Conservation (phyloP, 2,797 vertebrate genomes). For the Pseudopleuronectes americanus region DNA sequence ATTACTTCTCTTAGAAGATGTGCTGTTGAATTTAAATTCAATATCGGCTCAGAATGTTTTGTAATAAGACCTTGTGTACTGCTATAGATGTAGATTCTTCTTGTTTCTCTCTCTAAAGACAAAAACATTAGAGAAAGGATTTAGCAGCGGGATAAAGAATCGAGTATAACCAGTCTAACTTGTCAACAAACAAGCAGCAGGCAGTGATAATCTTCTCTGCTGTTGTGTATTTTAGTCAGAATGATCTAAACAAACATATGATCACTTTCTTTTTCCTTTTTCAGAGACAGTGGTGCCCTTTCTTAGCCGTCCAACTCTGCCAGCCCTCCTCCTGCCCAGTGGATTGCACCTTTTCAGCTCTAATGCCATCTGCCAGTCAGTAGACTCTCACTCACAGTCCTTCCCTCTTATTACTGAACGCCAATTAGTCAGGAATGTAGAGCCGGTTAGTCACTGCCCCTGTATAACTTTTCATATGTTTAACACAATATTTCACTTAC, state of each 20-base stretch:
- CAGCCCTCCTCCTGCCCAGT: constrained; percentile 83
- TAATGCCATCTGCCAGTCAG: constrained; percentile 93
- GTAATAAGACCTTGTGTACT: not conserved
- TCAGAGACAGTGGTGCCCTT: constrained; percentile 88
- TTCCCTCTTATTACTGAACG: not conserved
- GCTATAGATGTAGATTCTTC: not conserved
- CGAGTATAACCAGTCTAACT: not conserved
- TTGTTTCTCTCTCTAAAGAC: not conserved
- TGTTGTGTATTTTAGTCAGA: not conserved
- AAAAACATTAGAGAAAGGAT: not conserved
- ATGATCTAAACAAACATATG: not conserved
- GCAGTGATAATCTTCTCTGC: not conserved
- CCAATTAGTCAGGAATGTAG: not conserved
- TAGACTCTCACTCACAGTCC: constrained; percentile 30
- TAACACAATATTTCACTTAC: no score
- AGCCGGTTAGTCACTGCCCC: not conserved
- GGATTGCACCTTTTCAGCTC: constrained; percentile 88
- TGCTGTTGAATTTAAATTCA: not conserved
- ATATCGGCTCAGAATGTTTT: not conserved
- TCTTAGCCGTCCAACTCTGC: constrained; percentile 81
- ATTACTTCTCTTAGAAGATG: constrained; percentile 8
- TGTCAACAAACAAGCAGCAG: not conserved
- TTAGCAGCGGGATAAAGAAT: not conserved
- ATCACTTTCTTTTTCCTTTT: not conserved
- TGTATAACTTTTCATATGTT: not conserved